Base-by-base conservation (phyloP, 1,140 invertebrate species). In the Conopomorpha cramerella region DNA sequence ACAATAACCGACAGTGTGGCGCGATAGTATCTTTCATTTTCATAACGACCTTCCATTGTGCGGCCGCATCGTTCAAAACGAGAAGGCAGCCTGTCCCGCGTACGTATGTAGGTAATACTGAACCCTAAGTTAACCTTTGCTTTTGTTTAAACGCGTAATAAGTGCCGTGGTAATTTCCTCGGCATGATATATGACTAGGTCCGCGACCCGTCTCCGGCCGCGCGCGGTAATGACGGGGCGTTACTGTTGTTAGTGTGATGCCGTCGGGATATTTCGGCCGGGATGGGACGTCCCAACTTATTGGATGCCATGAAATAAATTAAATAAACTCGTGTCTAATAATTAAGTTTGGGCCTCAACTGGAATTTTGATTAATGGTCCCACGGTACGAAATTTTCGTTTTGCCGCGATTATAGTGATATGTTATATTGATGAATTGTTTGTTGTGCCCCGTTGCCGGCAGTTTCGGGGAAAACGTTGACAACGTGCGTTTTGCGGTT, bases 241-340 rank as follows among this genome's bases (percentile, higher is more conserved):
- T 49, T 54, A 49, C 41, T 32, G 30, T 16, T 16, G 28, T 30
- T 30, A 30, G 30, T 15, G 3, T 16, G 12, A 16, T 32, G 12
- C 12, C 30, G 30, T 15, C 14, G 30, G 30, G 30, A 32, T 30
- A 30, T 32, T 32, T 38, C 43, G 26, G 37, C 38, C 49, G 49
- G n/a, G n/a, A n/a, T 46, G 42, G 60, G 47, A 53, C 55, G 50
- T 53, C 60, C 58, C 56, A 43, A 41, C 39, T 38, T 46, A 59
- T 59, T 46, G 44, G 46, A 48, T 32, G 30, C 47, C 43, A 38
- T 45, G 39, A 58, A 58, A 64, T 57, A 62, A 55, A 62, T 57
- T 65, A 63, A 65, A 61, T 57, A 61, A 60, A 61, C 49, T 56
- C 39, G 37, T 49, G 51, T 68, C 59, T 61, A 59, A 65, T 68